Evolutionary conservation across 2,797 vertebrate genomes (phyloP).

Genomic region (Melanogrammus aeglefinus): DNA sequence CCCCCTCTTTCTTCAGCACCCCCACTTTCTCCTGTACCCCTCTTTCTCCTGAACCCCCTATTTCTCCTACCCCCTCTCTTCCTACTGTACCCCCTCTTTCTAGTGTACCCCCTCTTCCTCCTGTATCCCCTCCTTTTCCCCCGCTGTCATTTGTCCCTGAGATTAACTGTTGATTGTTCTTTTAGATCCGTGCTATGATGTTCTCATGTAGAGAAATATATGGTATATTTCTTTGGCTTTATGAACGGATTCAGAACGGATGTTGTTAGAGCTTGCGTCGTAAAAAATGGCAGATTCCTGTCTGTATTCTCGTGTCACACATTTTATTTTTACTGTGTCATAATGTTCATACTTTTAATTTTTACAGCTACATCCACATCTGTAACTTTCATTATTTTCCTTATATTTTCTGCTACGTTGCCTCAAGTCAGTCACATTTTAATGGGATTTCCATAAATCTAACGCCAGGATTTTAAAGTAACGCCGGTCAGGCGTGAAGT

Average conservation of each 20-base stretch:
- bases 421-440: constrained; percentile 54
- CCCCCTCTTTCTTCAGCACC: neutral
- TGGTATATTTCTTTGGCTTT: constrained; percentile 2
- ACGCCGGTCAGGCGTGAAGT: constrained; percentile 40
- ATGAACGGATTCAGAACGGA: neutral
- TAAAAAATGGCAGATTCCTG: constrained; percentile 20
- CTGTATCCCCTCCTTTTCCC: no score
- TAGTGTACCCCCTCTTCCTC: no score
- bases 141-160: neutral
- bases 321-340: constrained; percentile 19
- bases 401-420: constrained; percentile 44
- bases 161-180: no score
- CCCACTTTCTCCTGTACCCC: neutral
- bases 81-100: no score
- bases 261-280: constrained; percentile 21
- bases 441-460: constrained; percentile 55
- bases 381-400: constrained; percentile 40
- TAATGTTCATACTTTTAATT: constrained; percentile 33
- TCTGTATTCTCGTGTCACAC: neutral
- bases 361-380: constrained; percentile 26
- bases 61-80: neutral
- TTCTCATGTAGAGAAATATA: no score
- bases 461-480: constrained; percentile 56
- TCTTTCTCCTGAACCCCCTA: neutral
- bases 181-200: no score